Conservation (phyloP, 1,140 invertebrate species). For the Schlechtendalia chinensis region DNA sequence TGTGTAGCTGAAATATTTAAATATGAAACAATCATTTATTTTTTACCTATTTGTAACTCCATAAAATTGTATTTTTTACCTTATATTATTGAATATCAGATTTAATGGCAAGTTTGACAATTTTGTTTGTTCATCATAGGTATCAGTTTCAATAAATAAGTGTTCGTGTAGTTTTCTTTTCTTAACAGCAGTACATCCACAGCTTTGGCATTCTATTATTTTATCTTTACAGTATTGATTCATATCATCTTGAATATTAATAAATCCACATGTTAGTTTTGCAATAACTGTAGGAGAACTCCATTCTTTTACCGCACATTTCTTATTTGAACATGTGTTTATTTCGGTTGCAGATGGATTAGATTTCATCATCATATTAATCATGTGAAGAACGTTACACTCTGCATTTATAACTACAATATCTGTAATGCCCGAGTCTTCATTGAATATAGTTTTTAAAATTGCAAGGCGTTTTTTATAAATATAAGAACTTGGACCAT, state of each 20-base stretch:
- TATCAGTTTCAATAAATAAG: too few relatives aligned
- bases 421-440: not conserved
- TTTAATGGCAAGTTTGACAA: too few relatives aligned
- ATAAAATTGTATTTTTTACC: too few relatives aligned
- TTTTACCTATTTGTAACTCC: too few relatives aligned
- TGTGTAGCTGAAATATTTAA: too few relatives aligned
- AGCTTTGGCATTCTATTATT: not conserved
- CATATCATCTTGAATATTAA: not conserved
- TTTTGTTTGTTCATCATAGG: too few relatives aligned
- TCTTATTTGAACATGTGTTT: not conserved
- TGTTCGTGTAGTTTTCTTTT: not conserved
- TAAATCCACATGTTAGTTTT: not conserved
- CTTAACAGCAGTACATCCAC: not conserved
- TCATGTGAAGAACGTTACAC: too few relatives aligned
- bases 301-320: not conserved
- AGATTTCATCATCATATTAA: not conserved
- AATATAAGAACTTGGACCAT: not conserved
- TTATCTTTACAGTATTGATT: not conserved
- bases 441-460: not conserved
- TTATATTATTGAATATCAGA: too few relatives aligned
- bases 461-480: not conserved
- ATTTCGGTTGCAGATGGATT: not conserved
- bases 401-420: not conserved
- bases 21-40: too few relatives aligned
- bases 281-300: not conserved